Conservation (phyloP, 2,113 vertebrate genomes). For the Nesogale talazaci region DNA sequence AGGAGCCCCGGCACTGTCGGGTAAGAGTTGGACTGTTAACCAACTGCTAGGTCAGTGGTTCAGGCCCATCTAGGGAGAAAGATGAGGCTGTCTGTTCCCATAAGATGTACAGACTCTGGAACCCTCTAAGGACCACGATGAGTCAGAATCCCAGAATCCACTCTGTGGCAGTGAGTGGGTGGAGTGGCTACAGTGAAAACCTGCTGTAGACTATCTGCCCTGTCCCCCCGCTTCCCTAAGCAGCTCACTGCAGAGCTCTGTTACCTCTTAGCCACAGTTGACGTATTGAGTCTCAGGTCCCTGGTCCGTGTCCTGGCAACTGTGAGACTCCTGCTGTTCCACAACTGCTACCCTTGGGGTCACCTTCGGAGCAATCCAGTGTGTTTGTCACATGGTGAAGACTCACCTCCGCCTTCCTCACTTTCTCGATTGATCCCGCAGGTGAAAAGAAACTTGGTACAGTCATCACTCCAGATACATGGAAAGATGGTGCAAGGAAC, state of each 20-base stretch:
- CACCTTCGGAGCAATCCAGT: background rate
- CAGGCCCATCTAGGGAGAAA: too few species aligned
- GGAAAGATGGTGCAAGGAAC: constrained; percentile 98
- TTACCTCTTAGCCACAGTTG: constrained; percentile 7
- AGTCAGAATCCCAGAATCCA: too few species aligned
- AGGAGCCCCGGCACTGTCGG: background rate
- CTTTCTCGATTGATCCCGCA: constrained; percentile 68
- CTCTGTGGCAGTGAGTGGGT: too few species aligned
- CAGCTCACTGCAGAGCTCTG: background rate
- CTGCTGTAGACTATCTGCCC: too few species aligned
- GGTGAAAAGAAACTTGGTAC: constrained; percentile 98
- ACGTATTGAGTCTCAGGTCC: constrained; percentile 6
- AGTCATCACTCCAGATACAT: constrained; percentile 98
- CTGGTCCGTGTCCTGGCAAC: background rate
- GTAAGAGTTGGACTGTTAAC: too few species aligned
- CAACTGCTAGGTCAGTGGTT: too few species aligned
- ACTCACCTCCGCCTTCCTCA: background rate
- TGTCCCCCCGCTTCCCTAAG: too few species aligned
- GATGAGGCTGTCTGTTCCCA: too few species aligned
- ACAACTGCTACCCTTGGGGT: background rate
- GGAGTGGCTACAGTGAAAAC: too few species aligned
- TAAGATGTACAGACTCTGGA: too few species aligned
- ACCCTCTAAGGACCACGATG: too few species aligned
- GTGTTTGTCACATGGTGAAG: constrained; percentile 22
- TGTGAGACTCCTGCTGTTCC: background rate